Percentiles rank a stretch among this genome's conserved stretches.
These are phyloP conservation scores for Harlomillsia oculata DNA, from an alignment of 1,140 invertebrate species.

Conservation along the genomic window DNA sequence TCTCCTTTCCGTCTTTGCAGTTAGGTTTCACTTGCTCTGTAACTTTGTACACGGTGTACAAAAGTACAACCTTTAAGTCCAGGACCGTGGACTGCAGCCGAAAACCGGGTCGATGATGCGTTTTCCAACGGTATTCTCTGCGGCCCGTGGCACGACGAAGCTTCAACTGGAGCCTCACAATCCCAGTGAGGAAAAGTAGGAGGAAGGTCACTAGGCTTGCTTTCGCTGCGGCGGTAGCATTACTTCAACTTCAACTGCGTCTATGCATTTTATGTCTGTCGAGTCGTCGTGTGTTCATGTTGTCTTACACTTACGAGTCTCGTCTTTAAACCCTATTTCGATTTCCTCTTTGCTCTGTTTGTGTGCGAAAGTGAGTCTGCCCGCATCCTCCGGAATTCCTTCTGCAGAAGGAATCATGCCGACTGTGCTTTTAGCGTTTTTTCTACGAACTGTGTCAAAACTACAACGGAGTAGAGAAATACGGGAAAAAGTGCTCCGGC, in stretches of 20 bases:
- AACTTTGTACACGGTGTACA: too few relatives aligned
- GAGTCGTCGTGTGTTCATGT: not conserved
- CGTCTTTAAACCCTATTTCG: too few relatives aligned
- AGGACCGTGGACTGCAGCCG: too few relatives aligned
- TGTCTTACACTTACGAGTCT: not conserved
- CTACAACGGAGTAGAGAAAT: not conserved
- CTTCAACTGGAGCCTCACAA: not conserved
- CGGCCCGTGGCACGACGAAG: not conserved
- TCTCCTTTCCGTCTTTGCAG: not conserved
- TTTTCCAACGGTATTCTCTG: conserved; percentile 1
- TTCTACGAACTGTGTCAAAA: not conserved
- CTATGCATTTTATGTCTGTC: not conserved
- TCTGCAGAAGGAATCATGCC: not conserved
- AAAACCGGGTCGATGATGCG: conserved; percentile 15
- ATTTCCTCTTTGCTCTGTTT: too few relatives aligned
- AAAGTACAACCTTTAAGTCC: too few relatives aligned
- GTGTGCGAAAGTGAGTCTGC: too few relatives aligned
- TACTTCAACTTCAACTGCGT: not conserved
- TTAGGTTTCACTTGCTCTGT: not conserved
- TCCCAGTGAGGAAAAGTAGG: not conserved
- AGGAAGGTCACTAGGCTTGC: conserved; percentile 6
- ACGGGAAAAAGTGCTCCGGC: not conserved
- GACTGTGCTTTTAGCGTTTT: not conserved
- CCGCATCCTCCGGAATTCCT: too few relatives aligned
- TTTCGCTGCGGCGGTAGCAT: conserved; percentile 3